Evolutionary conservation across 2,113 vertebrate genomes (phyloP), one percentile per base, ranked within the genome.

Genomic region (Antechinus flavipes): DNA sequence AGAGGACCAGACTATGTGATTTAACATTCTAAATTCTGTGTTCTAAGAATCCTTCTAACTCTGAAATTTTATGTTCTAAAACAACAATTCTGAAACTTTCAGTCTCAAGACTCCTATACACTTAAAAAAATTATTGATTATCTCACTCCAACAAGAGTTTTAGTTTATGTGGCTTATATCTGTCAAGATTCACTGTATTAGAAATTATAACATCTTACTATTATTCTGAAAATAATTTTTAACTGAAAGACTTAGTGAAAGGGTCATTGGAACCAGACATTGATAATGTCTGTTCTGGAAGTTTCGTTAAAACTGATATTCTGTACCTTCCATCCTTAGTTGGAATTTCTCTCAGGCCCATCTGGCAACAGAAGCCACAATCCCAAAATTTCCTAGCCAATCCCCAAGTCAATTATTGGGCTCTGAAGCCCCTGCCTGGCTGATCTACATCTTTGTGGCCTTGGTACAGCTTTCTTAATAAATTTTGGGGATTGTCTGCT

Each of bases 401-500:
- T 84, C n/a, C 68, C 68, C 68, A 84, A 42, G 35, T 19, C 68
- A 76, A 16, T 76, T 76, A n/a, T n/a, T 76, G 35, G 61, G 35
- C 35, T 76, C 11, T 68, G 93, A 30, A 26, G 14, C 54, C 52
- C 50, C n/a, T 2, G 54, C n/a, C 22, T 2, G 0, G n/a, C 30
- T 1, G 0, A 26, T 12, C 90, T 2, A 3, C 76, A 25, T 68
- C 92, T 22, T 93, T 54, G 94, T 22, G 90, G 94, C 55, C 68
- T 84, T 84, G 68, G 90, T 90, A 26, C 49, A 14, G 9, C 47
- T 91, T 95, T 91, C 22, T 0, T 91, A 0, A 0, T 96, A 97
- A 97, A 84, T 98, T 94, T 93, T 0, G 19, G 94, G 0, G n/a
- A 92, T 47, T 90, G 68, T 14, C 7, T 8, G 89, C 93, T 42